Conservation (phyloP, 1,140 invertebrate genomes). For the Bombus waltoni region DNA sequence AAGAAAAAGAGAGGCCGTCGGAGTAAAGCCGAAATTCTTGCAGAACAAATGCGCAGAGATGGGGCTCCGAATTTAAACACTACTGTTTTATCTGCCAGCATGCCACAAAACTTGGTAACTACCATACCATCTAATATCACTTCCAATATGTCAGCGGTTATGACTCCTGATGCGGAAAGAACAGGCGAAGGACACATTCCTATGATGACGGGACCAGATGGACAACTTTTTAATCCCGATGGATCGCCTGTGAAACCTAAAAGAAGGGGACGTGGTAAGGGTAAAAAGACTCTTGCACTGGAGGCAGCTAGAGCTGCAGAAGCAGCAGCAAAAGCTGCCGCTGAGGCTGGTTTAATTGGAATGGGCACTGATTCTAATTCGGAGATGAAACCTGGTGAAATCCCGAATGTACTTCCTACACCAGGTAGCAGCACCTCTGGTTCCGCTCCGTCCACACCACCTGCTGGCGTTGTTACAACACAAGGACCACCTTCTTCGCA, state of each 20-base stretch:
- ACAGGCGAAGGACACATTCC: constrained; percentile 61
- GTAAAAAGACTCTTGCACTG: constrained; percentile 84
- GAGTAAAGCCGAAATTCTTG: constrained; percentile 81
- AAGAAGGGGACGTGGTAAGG: constrained; percentile 83
- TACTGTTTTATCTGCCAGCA: constrained; percentile 17
- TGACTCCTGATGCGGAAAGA: constrained; percentile 64
- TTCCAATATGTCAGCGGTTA: constrained; percentile 40
- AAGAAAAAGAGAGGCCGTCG: constrained; percentile 81
- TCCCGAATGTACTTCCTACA: constrained; percentile 76
- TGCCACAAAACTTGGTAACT: constrained; percentile 48
- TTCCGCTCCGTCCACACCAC: constrained; percentile 80
- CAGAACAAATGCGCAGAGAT: constrained; percentile 81
- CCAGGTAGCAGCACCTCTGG: constrained; percentile 81
- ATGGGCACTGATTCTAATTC: constrained; percentile 77
- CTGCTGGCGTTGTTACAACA: constrained; percentile 64
- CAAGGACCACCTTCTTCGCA: constrained; percentile 70
- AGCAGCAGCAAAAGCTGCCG: constrained; percentile 74
- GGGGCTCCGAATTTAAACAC: constrained; percentile 60
- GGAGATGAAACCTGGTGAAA: constrained; percentile 74
- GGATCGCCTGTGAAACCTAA: constrained; percentile 80
- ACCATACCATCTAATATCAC: constrained; percentile 54
- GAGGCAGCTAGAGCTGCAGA: constrained; percentile 82
- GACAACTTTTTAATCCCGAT: constrained; percentile 77
- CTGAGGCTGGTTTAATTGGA: constrained; percentile 64
- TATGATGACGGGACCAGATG: constrained; percentile 69